Conservation (phyloP, 1,140 invertebrate species). For the Diorhabda sublineata region DNA sequence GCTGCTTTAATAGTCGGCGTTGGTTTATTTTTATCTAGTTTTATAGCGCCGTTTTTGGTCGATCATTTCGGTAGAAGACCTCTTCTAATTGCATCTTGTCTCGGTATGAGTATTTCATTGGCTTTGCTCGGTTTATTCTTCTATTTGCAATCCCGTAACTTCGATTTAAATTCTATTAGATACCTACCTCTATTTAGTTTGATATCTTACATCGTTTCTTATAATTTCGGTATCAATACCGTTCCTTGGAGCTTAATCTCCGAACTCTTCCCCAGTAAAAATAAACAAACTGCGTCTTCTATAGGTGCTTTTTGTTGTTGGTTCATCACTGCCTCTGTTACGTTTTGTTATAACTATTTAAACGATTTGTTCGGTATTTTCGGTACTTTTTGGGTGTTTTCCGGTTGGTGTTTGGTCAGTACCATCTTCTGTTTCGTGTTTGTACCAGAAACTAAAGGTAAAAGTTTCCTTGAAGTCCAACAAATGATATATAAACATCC, state of each 20-base stretch:
- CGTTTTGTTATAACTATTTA: slow-evolving; percentile 1
- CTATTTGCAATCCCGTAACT: slow-evolving; percentile 50
- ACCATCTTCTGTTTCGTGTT: slow-evolving; percentile 58
- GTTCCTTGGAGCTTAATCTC: slow-evolving; percentile 67
- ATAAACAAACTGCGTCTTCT: slow-evolving; percentile 64
- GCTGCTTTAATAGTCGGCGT: slow-evolving; percentile 72
- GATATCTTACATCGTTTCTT: slow-evolving; percentile 64
- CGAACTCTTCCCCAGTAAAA: slow-evolving; percentile 67
- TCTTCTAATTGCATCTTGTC: slow-evolving; percentile 59
- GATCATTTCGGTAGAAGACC: slow-evolving; percentile 66
- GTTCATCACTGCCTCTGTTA: not conserved
- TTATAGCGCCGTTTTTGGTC: slow-evolving; percentile 57
- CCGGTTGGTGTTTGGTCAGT: slow-evolving; percentile 57
- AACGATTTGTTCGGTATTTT: slow-evolving; percentile 52
- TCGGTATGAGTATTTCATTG: slow-evolving; percentile 52
- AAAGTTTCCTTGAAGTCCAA: slow-evolving; percentile 55
- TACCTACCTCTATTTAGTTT: slow-evolving; percentile 61
- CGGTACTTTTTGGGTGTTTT: slow-evolving; percentile 69
- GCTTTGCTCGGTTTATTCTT: slow-evolving; percentile 57
- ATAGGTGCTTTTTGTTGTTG: not conserved
- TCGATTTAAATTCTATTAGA: slow-evolving; percentile 45
- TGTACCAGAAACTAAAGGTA: slow-evolving; percentile 79
- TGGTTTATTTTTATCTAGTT: slow-evolving; percentile 58
- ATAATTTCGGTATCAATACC: slow-evolving; percentile 62
- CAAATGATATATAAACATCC: slow-evolving; percentile 11